phyloP scores from a whole-genome alignment of 1,140 invertebrate genomes.

The Cotesia typhae region DNA sequence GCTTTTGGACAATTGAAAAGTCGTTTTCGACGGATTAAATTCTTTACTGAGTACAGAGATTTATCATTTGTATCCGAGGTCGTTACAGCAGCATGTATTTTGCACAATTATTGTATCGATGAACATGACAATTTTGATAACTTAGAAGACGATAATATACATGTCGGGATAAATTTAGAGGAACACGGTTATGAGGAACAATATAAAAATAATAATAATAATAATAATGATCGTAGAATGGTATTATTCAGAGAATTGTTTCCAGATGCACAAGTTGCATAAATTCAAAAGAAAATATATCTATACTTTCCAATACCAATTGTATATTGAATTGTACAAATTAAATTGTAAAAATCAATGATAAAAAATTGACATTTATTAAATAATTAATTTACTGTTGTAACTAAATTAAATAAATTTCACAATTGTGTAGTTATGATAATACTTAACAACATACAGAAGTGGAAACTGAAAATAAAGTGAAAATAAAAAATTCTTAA shows the following conservation, averaged over 20 bases:
- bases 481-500: neutral
- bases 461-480: neutral
- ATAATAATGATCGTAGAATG: conserved; percentile 3
- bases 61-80: neutral
- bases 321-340: neutral
- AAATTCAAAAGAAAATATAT: neutral
- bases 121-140: conserved; percentile 15
- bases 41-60: conserved; percentile 19
- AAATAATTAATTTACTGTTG: neutral
- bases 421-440: neutral
- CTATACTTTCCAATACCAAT: neutral
- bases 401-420: neutral
- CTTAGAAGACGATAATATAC: neutral
- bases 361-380: conserved; percentile 5
- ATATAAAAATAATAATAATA: neutral
- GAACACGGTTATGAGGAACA: neutral
- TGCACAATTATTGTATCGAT: conserved; percentile 29
- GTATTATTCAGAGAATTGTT: conserved; percentile 6
- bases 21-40: conserved; percentile 29
- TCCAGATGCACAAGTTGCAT: conserved; percentile 10
- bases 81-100: conserved; percentile 15
- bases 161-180: neutral
- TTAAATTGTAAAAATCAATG: neutral
- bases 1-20: conserved; percentile 24
- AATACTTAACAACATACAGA: neutral